These are phyloP conservation scores for Nipponia nippon DNA, from an alignment of 2,113 vertebrate genomes.

Conservation along the genomic window DNA sequence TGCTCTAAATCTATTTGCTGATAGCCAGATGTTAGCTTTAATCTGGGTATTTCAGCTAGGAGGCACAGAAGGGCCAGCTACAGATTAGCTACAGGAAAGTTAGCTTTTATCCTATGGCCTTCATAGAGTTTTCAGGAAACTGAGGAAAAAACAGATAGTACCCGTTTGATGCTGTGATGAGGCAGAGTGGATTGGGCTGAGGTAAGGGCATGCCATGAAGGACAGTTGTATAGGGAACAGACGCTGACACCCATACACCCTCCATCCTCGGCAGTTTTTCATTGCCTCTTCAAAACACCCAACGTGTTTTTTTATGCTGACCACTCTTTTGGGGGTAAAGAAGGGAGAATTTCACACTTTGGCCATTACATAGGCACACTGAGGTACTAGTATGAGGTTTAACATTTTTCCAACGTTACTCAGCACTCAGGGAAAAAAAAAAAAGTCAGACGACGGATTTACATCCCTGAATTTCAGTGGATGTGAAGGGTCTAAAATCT, in stretches of 20 bases:
- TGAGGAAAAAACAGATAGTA: background rate
- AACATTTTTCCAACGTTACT: constrained; percentile 26
- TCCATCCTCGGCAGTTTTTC: background rate
- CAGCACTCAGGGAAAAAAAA: background rate
- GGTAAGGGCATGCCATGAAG: background rate
- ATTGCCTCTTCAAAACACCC: background rate
- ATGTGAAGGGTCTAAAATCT: constrained; percentile 56
- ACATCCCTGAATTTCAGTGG: constrained; percentile 53
- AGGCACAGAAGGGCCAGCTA: background rate
- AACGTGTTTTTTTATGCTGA: background rate
- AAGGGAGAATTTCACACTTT: background rate
- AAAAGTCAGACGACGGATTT: constrained; percentile 17
- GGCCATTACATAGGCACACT: background rate
- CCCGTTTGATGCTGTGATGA: background rate
- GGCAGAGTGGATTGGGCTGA: background rate
- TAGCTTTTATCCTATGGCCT: background rate
- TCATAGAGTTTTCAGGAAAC: background rate
- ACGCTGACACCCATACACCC: background rate
- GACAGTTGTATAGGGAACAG: rapidly evolving
- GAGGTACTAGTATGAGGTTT: background rate
- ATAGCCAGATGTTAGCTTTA: constrained; percentile 48
- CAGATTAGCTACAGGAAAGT: background rate
- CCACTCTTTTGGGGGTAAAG: background rate
- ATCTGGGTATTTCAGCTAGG: background rate
- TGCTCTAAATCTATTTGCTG: constrained; percentile 1